A percentile compares a stretch with the other conserved stretches of the same genome.
Evolutionary conservation across 2,888 invertebrate genomes (phyloP).

Genomic region (Andrena hattorfiana): DNA sequence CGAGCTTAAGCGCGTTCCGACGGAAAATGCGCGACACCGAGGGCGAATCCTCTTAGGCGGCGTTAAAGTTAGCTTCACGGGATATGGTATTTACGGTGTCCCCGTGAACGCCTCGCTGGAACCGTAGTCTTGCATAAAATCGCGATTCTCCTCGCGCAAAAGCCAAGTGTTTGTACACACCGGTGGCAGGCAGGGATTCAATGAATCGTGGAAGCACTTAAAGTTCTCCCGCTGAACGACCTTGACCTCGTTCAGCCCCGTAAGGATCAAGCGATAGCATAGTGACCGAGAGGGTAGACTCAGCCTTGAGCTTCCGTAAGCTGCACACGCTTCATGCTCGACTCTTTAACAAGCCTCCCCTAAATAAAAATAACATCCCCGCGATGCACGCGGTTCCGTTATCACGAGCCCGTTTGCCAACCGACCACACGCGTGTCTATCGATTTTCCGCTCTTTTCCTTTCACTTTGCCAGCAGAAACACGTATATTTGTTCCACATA

Average conservation of each 20-base stretch:
- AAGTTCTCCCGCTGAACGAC: constrained; percentile 69
- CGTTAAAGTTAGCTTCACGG: constrained; percentile 11
- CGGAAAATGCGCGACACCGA: background rate
- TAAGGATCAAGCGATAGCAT: constrained; percentile 59
- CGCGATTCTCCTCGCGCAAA: constrained; percentile 12
- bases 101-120: background rate
- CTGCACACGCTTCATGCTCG: constrained; percentile 56
- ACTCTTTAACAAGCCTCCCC: constrained; percentile 43
- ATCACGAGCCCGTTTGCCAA: constrained; percentile 24
- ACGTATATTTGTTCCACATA: constrained; percentile 13
- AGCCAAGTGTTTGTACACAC: background rate
- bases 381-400: constrained; percentile 30
- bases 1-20: background rate
- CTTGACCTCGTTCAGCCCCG: constrained; percentile 73
- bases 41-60: background rate
- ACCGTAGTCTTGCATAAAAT: constrained; percentile 44
- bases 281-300: constrained; percentile 54
- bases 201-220: constrained; percentile 75
- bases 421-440: constrained; percentile 28
- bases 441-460: constrained; percentile 20
- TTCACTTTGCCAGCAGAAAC: constrained; percentile 3
- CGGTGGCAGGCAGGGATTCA: constrained; percentile 46
- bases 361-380: constrained; percentile 53
- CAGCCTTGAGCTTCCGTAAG: constrained; percentile 65
- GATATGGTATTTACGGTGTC: constrained; percentile 22